Evolutionary conservation across 2,888 invertebrate species (phyloP).

Genomic region (Ochlodes sylvanus): DNA sequence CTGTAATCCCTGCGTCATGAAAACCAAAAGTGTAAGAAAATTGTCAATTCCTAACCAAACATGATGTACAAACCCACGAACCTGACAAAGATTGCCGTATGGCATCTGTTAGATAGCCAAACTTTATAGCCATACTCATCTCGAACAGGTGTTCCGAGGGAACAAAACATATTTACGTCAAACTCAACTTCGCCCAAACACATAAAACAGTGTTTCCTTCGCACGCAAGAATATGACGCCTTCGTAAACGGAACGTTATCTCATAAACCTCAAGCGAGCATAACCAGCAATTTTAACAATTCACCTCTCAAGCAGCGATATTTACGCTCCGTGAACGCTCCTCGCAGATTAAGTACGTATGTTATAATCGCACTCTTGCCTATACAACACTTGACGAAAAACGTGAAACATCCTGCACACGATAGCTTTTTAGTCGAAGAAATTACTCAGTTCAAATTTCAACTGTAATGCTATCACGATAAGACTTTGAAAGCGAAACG

Average conservation of each 20-base stretch:
- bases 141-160: conserved; percentile 6
- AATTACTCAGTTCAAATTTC: conserved; percentile 42
- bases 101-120: conserved; percentile 8
- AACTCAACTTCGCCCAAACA: conserved; percentile 22
- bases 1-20: too few relatives aligned
- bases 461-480: conserved; percentile 45
- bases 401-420: conserved; percentile 54
- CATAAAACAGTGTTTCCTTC: conserved; percentile 13
- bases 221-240: conserved; percentile 15
- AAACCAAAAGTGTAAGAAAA: neutral
- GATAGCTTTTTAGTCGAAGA: conserved; percentile 34
- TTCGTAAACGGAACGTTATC: conserved; percentile 16
- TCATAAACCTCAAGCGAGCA: conserved; percentile 32
- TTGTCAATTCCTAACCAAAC: neutral
- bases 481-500: conserved; percentile 37
- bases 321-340: conserved; percentile 46
- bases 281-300: conserved; percentile 38
- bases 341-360: conserved; percentile 49
- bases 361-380: conserved; percentile 43
- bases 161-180: conserved; percentile 27
- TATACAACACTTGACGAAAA: conserved; percentile 49
- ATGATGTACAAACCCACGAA: conserved; percentile 1
- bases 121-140: conserved; percentile 9
- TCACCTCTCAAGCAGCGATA: conserved; percentile 41
- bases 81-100: neutral